phyloP scores from a whole-genome alignment of 2,797 vertebrate species.

The Masticophis lateralis region DNA sequence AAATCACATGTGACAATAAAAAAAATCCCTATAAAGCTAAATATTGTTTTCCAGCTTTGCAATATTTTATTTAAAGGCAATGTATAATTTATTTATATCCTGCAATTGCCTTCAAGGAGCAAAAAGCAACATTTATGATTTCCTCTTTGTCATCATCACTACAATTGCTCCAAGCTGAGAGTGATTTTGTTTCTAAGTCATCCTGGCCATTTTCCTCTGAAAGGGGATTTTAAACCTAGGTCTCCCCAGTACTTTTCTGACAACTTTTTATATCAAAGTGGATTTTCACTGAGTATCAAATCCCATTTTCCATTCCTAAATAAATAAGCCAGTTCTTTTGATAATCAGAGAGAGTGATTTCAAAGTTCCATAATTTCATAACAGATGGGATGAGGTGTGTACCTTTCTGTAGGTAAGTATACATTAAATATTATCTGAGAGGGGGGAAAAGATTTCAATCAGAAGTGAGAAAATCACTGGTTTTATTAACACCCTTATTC shows the following conservation, averaged over 20 bases:
- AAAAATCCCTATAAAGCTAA: background rate
- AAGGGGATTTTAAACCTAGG: background rate
- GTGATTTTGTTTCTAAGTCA: background rate
- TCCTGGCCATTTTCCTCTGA: background rate
- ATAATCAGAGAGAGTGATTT: background rate
- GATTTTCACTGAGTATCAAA: background rate
- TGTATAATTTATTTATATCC: background rate
- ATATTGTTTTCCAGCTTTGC: background rate
- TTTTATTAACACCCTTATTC: background rate
- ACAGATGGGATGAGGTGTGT: background rate
- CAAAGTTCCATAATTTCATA: background rate
- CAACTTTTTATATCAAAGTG: background rate
- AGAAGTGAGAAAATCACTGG: slow-evolving; percentile 8
- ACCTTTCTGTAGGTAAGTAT: background rate
- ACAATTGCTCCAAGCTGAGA: background rate
- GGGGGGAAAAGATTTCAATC: background rate
- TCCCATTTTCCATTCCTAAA: background rate
- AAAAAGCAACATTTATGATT: background rate
- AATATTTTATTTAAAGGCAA: background rate
- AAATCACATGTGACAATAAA: background rate
- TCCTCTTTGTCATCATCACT: background rate
- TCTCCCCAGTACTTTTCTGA: background rate
- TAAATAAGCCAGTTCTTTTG: background rate
- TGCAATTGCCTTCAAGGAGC: background rate
- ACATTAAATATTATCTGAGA: background rate